These are phyloP conservation scores for Progne subis DNA, from an alignment of 2,113 vertebrate species.

Conservation along the genomic window DNA sequence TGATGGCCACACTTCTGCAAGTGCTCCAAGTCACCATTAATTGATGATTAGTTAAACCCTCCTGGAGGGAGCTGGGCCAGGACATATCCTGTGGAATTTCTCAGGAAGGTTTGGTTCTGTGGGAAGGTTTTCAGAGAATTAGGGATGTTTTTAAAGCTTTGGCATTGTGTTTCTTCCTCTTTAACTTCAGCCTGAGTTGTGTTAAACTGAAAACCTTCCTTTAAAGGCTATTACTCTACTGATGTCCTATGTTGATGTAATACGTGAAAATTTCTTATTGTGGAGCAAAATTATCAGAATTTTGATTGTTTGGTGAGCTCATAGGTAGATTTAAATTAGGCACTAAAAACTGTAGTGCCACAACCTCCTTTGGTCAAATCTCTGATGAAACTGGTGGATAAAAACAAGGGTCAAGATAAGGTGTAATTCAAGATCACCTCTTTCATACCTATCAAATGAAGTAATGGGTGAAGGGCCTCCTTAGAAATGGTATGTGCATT, in stretches of 20 bases:
- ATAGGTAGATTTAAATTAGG: background rate
- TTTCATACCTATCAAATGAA: background rate
- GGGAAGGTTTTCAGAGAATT: background rate
- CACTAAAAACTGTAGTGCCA: background rate
- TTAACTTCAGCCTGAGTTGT: background rate
- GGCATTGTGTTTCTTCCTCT: background rate
- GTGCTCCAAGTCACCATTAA: background rate
- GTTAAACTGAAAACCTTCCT: background rate
- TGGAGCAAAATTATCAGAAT: background rate
- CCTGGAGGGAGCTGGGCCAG: background rate
- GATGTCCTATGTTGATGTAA: background rate
- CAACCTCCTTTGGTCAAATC: background rate
- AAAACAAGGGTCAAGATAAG: background rate
- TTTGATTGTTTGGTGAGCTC: background rate
- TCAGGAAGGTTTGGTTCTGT: background rate
- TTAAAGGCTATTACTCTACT: background rate
- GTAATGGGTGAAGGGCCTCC: background rate
- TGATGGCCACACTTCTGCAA: background rate
- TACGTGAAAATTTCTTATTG: background rate
- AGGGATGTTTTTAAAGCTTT: background rate
- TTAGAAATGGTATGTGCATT: background rate
- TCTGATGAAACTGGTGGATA: background rate
- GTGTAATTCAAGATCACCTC: rapidly evolving
- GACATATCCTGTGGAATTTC: rapidly evolving
- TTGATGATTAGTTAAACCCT: background rate